Evolutionary conservation across 2,888 invertebrate species (phyloP).

Genomic region (Cataglyphis altisquamis): DNA sequence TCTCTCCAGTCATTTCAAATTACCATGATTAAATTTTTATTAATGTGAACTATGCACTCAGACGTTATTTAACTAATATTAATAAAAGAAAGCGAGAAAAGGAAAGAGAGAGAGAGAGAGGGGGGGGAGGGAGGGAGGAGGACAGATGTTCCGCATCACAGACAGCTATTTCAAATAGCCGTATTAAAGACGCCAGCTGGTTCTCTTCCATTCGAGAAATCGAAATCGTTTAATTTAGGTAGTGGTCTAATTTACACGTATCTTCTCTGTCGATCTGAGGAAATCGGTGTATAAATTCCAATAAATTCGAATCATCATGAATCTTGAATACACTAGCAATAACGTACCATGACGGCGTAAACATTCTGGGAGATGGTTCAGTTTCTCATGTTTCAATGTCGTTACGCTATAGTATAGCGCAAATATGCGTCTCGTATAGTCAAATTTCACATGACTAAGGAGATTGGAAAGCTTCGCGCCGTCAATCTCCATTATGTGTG

Average conservation of each 20-base stretch:
- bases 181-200: background rate
- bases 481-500: conserved; percentile 30
- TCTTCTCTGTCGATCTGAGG: background rate
- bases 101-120: background rate
- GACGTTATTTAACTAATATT: background rate
- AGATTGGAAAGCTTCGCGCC: conserved; percentile 50
- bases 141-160: background rate
- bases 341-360: conserved; percentile 40
- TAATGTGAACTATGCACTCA: background rate
- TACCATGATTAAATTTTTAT: background rate
- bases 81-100: background rate
- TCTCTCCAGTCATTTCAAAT: background rate
- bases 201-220: background rate
- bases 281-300: conserved; percentile 8
- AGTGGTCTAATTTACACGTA: background rate
- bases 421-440: conserved; percentile 41
- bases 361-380: conserved; percentile 48
- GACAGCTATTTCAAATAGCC: background rate
- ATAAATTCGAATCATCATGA: conserved; percentile 36
- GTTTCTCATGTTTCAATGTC: conserved; percentile 64
- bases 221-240: background rate
- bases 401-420: conserved; percentile 44
- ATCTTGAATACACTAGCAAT: conserved; percentile 27
- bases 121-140: background rate
- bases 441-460: conserved; percentile 47